Evolutionary conservation across 2,888 invertebrate species (phyloP), one percentile per base, ranked within the genome.

Genomic region (Drosophila gaucha): DNA sequence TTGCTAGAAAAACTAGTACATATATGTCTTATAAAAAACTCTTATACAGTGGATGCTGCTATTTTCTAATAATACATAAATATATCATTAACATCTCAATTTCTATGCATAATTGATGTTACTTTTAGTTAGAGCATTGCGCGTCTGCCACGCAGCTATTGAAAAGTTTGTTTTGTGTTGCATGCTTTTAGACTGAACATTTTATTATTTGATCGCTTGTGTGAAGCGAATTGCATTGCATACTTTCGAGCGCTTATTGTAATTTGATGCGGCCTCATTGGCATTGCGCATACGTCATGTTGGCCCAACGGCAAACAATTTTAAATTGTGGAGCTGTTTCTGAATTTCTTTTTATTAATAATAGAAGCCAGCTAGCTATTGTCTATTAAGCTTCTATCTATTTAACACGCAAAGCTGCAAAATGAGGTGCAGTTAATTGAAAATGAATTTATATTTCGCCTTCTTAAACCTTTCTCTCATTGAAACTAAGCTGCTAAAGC

Each of bases 221-320:
- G 55, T 28, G 46, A 50, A 20, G 6, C 58, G 56, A 65, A 66
- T 46, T 49, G 16, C 44, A 64, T 67, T 74, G 80, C 86, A 72
- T 66, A 66, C 72, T 74, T 64, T 72, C 33, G 35, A 39, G 78
- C 55, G 54, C 46, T 10, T 49, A 47, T 43, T 66, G 65, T 77
- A 59, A 49, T 59, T 62, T 41, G 36, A 68, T 67, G 35, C 43
- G 3, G 14, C 33, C 43, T 16, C 52, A 33, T 46, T 44, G 33
- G 28, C 38, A 46, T 55, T 51, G 41, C 49, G 26, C 68, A 73
- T 73, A 58, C 67, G 67, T 39, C 51, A 43, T 26, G 38, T 36
- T 44, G 47, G 35, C 26, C 41, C 14, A 39, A 18, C 28, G 22
- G 6, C 16, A 35, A 12, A 47, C 47, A 49, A 10, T 44, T 28